Evolutionary conservation across 2,888 invertebrate species (phyloP), one percentile per base, ranked within the genome.

Genomic region (Melipona beecheii): DNA sequence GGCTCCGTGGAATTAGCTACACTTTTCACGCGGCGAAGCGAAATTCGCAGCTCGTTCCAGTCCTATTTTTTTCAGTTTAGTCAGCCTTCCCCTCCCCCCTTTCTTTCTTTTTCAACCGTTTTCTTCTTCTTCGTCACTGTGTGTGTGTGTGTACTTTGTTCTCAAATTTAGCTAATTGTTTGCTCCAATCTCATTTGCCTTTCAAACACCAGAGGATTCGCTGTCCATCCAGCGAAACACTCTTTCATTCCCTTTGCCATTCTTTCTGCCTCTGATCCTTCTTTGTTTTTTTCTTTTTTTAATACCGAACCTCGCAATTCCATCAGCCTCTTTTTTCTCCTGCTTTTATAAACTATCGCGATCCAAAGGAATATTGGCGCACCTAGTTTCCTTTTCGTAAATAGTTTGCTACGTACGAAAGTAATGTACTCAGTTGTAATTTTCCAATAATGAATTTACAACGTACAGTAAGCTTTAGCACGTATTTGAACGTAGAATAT

Each of bases 131-230:
- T 43, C 49, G 43, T 58, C 65, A 62, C 70, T 76, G 73, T 66
- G 73, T 77, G 21, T 9, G 36, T 36, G 36, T 9, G 9, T 43
- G 31, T 31, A 4, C 31, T n/a, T 27, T 27, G 68, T 64, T 62
- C 54, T 70, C 73, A 82, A 82, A 82, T 76, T 85, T 66, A 82
- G 82, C 75, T 86, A 86, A 86, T 86, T 86, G 76, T 76, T 50
- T 70, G 31, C 50, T 66, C 74, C 70, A 76, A 82, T 86, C 86
- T 82, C 78, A 76, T 86, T 86, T 86, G 82, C 82, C 62, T 75
- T 76, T 79, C 78, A 75, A 86, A 86, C 73, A 62, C 17, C 56
- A 17, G 52, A 54, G 54, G 56, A 49, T 11, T n/a, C 15, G 27
- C 58, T 64, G 78, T 50, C 62, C 75, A 24, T 24, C 68, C 49